Base-by-base conservation (phyloP, 2,113 vertebrate species). In the Procavia capensis region DNA sequence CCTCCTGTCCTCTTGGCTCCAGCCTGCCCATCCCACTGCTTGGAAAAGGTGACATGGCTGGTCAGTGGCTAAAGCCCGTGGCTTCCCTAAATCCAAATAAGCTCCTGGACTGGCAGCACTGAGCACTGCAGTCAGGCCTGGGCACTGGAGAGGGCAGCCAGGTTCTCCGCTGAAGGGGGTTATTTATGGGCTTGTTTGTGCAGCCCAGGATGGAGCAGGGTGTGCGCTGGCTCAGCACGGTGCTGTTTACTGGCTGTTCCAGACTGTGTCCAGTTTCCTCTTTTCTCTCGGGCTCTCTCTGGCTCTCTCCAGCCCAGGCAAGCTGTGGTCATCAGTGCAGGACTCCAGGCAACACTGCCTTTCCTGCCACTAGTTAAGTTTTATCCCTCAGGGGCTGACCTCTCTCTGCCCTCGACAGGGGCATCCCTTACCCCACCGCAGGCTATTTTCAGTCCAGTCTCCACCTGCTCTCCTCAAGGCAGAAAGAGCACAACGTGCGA, bases 111-210 rank as follows among this genome's bases (percentile, higher is more conserved):
- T 96, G 90, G 96, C 92, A 97, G 93, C 88, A 74, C 66, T 88
- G 83, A 59, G 84, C 8, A 9, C 88, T 97, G 96, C 95, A 95
- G 97, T 94, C 95, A 80, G 0, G 85, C 61, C 88, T 59, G 96
- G 94, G 95, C 97, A 83, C 85, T 20, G 76, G 96, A 96, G 90
- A 74, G 41, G 91, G 85, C 87, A 95, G 95, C 88, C 81, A 94
- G 94, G 97, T 85, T 88, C 93, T 92, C 95, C 76, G 96, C 94
- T 85, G 87, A 90, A 90, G 79, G 64, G 20, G 22, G 83, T 94
- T 97, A 97, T 97, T 98, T 98, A 97, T 94, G 97, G 89, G 97
- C 95, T 74, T 97, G 96, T 96, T 97, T 87, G 41, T 88, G 88
- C 95, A 96, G 93, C 96, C 1, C 74, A 39, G 14, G 88, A 84